Conservation (phyloP, 2,797 vertebrate species). For the Dicrostonyx torquatus region DNA sequence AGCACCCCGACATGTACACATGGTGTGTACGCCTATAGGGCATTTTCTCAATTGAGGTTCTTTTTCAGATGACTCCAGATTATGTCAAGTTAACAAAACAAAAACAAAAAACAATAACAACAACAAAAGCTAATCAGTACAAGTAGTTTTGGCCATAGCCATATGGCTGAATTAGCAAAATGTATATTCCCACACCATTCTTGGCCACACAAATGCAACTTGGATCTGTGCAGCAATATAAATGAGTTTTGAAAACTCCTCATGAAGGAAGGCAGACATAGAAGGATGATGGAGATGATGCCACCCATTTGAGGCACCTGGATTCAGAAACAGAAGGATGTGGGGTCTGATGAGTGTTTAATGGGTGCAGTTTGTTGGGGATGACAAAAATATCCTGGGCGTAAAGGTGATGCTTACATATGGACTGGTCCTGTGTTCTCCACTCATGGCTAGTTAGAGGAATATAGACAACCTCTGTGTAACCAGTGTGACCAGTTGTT, state of each 20-base stretch:
- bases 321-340: not conserved
- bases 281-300: not conserved
- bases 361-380: not conserved
- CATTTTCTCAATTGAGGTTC: not conserved
- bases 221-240: fast-evolving
- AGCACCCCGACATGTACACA: not conserved
- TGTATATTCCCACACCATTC: fast-evolving
- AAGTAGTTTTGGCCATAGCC: fast-evolving
- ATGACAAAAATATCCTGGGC: not conserved
- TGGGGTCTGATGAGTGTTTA: not conserved
- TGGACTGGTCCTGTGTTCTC: too few relatives aligned
- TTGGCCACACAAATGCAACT: fast-evolving
- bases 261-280: not conserved
- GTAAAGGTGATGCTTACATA: fast-evolving
- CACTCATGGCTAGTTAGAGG: not conserved
- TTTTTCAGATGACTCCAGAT: not conserved
- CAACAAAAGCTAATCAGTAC: not conserved
- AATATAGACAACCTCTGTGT: not conserved
- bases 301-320: not conserved
- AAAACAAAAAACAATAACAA: not conserved
- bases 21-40: not conserved
- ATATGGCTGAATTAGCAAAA: fast-evolving
- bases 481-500: too few relatives aligned
- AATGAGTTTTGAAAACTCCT: not conserved
- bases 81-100: not conserved